phyloP scores from a whole-genome alignment of 2,797 vertebrate species.

The Melopsittacus undulatus region DNA sequence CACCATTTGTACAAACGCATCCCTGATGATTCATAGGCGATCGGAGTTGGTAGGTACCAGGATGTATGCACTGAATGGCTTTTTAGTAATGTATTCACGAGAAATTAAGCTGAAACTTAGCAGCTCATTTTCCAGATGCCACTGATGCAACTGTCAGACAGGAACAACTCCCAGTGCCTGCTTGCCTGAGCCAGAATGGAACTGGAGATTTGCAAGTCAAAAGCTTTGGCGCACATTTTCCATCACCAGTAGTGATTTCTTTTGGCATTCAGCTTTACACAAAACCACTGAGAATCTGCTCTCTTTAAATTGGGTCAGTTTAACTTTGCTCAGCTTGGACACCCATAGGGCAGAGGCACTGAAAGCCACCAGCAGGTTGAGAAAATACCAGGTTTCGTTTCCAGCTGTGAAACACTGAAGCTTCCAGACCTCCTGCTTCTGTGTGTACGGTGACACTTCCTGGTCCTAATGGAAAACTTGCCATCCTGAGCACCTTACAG shows the following conservation, averaged over 20 bases:
- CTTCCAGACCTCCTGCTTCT: not conserved
- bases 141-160: slow-evolving; percentile 50
- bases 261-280: not conserved
- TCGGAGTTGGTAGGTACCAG: slow-evolving; percentile 53
- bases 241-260: not conserved
- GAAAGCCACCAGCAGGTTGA: not conserved
- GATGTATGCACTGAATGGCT: slow-evolving; percentile 41
- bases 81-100: slow-evolving; percentile 59
- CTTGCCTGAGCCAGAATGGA: slow-evolving; percentile 54
- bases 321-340: not conserved
- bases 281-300: not conserved
- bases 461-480: not conserved
- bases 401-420: not conserved
- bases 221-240: slow-evolving; percentile 38
- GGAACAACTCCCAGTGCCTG: slow-evolving; percentile 51
- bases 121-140: slow-evolving; percentile 66
- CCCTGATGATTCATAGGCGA: slow-evolving; percentile 57
- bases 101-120: slow-evolving; percentile 63
- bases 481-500: not conserved
- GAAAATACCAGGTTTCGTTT: not conserved
- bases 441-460: not conserved
- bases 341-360: not conserved
- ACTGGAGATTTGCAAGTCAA: slow-evolving; percentile 49
- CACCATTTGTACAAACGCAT: slow-evolving; percentile 26
- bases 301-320: not conserved